These are phyloP conservation scores for Petromus typicus DNA, from an alignment of 2,113 vertebrate genomes.

Conservation along the genomic window DNA sequence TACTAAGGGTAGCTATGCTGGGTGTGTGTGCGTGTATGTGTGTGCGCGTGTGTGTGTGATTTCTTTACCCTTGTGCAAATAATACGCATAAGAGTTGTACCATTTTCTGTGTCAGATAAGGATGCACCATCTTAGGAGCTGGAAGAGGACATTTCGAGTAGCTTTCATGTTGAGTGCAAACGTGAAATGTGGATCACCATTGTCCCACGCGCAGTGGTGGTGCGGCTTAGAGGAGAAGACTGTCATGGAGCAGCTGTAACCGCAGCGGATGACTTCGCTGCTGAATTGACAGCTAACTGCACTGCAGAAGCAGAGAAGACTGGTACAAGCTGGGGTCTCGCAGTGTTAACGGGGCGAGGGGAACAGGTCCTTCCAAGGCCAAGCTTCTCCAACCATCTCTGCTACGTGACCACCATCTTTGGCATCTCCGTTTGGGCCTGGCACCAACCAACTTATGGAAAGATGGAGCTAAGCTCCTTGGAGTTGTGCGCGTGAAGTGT, in stretches of 20 bases:
- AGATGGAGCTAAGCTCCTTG: too few relatives aligned
- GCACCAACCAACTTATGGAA: background rate
- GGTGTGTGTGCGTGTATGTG: background rate
- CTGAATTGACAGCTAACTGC: background rate
- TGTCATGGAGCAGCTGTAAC: background rate
- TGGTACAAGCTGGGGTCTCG: too few relatives aligned
- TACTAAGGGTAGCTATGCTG: background rate
- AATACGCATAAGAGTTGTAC: background rate
- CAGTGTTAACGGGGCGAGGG: too few relatives aligned
- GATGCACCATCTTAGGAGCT: too few relatives aligned
- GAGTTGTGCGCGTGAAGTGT: background rate
- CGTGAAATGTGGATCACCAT: too few relatives aligned
- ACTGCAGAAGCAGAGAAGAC: background rate
- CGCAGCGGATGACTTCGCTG: background rate
- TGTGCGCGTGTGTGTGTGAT: background rate
- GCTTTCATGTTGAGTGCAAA: too few relatives aligned
- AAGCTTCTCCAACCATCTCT: background rate
- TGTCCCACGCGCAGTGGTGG: too few relatives aligned
- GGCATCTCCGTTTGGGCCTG: background rate
- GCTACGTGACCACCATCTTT: background rate
- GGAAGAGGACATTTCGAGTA: too few relatives aligned
- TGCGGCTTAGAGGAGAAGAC: too few relatives aligned
- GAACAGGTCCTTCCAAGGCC: too few relatives aligned
- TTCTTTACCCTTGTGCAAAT: background rate
- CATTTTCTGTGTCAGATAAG: background rate